A percentile compares a stretch with the other conserved stretches of the same genome.
Evolutionary conservation across 1,140 invertebrate species (phyloP).

Genomic region (Tribolium madens): DNA sequence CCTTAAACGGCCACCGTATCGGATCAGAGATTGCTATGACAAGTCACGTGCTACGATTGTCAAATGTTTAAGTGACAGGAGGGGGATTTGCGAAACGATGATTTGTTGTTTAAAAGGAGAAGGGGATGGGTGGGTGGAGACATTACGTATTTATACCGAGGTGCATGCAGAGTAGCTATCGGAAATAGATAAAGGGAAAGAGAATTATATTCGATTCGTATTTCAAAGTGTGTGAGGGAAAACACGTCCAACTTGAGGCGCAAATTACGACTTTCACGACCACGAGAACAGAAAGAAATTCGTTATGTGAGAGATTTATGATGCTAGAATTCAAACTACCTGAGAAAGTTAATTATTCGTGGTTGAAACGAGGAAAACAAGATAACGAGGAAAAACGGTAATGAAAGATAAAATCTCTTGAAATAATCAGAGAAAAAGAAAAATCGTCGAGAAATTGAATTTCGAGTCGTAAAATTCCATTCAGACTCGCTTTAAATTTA

Average conservation of each 20-base stretch:
- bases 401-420: neutral
- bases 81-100: slow-evolving; percentile 23
- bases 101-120: slow-evolving; percentile 9
- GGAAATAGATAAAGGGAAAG: slow-evolving; percentile 41
- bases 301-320: slow-evolving; percentile 14
- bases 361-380: neutral
- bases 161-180: slow-evolving; percentile 29
- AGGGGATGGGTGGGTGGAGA: neutral
- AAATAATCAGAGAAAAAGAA: no score
- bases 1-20: slow-evolving; percentile 24
- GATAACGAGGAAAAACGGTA: neutral
- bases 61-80: neutral
- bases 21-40: slow-evolving; percentile 30
- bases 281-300: slow-evolving; percentile 9
- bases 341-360: neutral
- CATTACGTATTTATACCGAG: slow-evolving; percentile 38
- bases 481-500: neutral
- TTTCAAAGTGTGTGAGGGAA: no score
- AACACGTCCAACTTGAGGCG: neutral
- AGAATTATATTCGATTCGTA: slow-evolving; percentile 35
- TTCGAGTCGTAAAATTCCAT: neutral
- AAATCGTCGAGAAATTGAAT: no score
- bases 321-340: neutral
- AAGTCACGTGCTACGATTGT: slow-evolving; percentile 27
- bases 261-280: slow-evolving; percentile 13